Conservation (phyloP, 1,140 invertebrate species). For the Scaptodrosophila lebanonensis region DNA sequence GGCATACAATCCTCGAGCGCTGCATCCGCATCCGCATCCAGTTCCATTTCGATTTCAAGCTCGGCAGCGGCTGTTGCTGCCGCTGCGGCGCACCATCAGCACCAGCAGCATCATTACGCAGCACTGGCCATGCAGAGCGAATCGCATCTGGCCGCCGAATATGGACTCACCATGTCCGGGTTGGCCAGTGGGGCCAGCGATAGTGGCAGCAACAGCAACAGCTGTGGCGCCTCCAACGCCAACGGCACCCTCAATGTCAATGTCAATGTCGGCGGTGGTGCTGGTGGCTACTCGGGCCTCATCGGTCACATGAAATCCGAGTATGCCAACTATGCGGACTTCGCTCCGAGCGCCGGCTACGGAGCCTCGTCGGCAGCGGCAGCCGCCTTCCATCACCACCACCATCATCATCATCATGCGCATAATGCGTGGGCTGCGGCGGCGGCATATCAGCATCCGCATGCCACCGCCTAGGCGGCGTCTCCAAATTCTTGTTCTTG, state of each 20-base stretch:
- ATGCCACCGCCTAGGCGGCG: slow-evolving; percentile 52
- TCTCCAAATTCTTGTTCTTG: slow-evolving; percentile 3
- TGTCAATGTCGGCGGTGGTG: background rate
- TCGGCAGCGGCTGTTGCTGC: slow-evolving; percentile 15
- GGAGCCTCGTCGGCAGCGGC: slow-evolving; percentile 28
- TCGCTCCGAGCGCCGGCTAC: slow-evolving; percentile 41
- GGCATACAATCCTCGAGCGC: slow-evolving; percentile 31
- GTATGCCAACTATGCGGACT: slow-evolving; percentile 62
- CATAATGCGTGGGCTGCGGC: slow-evolving; percentile 66
- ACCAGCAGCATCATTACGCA: slow-evolving; percentile 49
- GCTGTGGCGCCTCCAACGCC: slow-evolving; percentile 8
- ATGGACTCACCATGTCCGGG: slow-evolving; percentile 65
- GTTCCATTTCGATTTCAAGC: slow-evolving; percentile 1
- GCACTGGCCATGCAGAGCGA: slow-evolving; percentile 68
- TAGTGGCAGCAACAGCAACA: slow-evolving; percentile 34
- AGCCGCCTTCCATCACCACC: slow-evolving; percentile 36
- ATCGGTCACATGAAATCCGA: slow-evolving; percentile 64
- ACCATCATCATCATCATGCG: slow-evolving; percentile 44
- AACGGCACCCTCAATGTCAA: slow-evolving; percentile 7
- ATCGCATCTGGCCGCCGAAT: slow-evolving; percentile 64
- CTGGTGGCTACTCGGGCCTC: slow-evolving; percentile 24
- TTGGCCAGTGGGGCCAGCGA: slow-evolving; percentile 54
- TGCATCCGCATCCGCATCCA: slow-evolving; percentile 23
- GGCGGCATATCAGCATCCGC: slow-evolving; percentile 53
- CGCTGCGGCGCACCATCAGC: slow-evolving; percentile 1